phyloP scores from a whole-genome alignment of 2,888 invertebrate species.

The Metellina segmentata region DNA sequence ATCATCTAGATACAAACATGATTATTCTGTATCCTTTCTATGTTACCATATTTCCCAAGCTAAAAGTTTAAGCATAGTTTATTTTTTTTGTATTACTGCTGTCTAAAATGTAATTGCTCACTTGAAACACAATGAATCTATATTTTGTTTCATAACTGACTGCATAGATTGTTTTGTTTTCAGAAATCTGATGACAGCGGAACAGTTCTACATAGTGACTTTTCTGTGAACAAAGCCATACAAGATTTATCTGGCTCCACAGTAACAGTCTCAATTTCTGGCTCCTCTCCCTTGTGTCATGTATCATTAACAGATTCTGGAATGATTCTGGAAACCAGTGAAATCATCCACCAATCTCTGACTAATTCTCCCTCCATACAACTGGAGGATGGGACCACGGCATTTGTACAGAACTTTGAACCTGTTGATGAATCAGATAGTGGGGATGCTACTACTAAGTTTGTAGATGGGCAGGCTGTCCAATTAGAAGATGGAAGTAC shows the following conservation, averaged over 20 bases:
- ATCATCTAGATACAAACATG: too few relatives aligned
- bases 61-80: background rate
- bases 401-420: conserved; percentile 69
- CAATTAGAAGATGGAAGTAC: conserved; percentile 81
- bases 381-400: conserved; percentile 67
- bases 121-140: background rate
- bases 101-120: background rate
- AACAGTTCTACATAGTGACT: conserved; percentile 28
- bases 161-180: conserved; percentile 9
- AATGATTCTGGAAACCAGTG: conserved; percentile 69
- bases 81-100: background rate
- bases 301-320: conserved; percentile 69
- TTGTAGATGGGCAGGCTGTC: conserved; percentile 79
- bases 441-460: conserved; percentile 57
- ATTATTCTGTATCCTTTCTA: background rate
- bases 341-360: conserved; percentile 38
- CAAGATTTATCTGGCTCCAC: conserved; percentile 32
- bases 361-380: conserved; percentile 49
- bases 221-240: conserved; percentile 34
- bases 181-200: conserved; percentile 60
- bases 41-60: background rate
- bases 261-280: conserved; percentile 49
- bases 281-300: conserved; percentile 52
- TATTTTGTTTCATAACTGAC: background rate
- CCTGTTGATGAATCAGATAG: conserved; percentile 66